Base-by-base conservation (phyloP, 2,888 invertebrate species). In the Biston betularia region DNA sequence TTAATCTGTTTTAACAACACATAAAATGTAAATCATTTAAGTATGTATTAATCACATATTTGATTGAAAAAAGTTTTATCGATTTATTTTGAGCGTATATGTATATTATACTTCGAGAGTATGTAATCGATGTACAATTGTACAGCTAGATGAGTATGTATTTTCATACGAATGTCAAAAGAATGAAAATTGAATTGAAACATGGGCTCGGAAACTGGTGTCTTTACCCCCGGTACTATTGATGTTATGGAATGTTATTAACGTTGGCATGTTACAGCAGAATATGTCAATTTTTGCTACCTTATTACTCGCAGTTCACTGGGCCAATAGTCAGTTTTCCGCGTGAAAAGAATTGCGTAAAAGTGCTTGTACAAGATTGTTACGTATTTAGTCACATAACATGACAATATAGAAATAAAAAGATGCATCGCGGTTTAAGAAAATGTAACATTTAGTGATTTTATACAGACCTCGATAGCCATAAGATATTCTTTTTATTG, bases 301-400 rank as follows among this genome's bases (percentile, higher is more conserved):
- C 68, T 57, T 67, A 69, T 67, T 67, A 69, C 52, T 63, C 45
- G 46, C 59, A 59, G 63, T 56, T 68, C 67, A 68, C n/a, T 68
- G 63, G 67, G 59, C 60, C 63, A 63, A 60, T 63, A 63, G 59
- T 68, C 63, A 63, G 59, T 59, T 68, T 68, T 63, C 50, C 59
- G 9, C 55, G 33, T 59, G 59, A 56, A 59, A 24, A 57, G 50
- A 55, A 45, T 48, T 59, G 14, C 15, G 45, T 52, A 34, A 42
- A 57, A 56, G 54, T 54, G 42, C 12, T 42, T 15, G 10, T 15
- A 42, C 54, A 54, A 54, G 54, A 42, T 10, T 33, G 12, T 6
- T 24, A 42, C 42, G 24, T 24, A 42, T 10, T 15, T 38, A 12
- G 38, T 53, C 38, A 33, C 38, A 53, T 10, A n/a, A 15, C 6